Percentiles rank a stretch among this genome's conserved stretches.
Conservation (phyloP, 1,140 invertebrate genomes). For the Hormaphis cornu region DNA sequence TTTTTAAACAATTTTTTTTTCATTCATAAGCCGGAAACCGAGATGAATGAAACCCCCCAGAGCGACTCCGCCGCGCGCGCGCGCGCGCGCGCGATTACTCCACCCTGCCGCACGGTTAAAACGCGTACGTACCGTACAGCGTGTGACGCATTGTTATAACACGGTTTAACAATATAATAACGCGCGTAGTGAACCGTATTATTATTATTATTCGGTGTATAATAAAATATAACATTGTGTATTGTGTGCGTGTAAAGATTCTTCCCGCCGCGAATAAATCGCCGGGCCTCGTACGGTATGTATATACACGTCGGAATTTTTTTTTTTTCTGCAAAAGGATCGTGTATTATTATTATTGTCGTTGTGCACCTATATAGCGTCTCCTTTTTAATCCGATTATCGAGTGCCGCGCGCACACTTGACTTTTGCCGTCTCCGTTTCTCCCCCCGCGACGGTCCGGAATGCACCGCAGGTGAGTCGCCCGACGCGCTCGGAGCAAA, state of each 20-base stretch:
- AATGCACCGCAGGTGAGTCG: neutral
- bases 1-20: neutral
- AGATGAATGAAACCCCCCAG: conserved; percentile 28
- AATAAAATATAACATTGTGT: neutral
- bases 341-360: no score
- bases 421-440: no score
- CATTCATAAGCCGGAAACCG: conserved; percentile 32
- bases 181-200: neutral
- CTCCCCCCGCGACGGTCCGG: no score
- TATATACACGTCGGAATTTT: neutral
- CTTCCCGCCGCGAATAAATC: conserved; percentile 25
- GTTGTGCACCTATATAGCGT: no score
- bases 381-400: conserved; percentile 30
- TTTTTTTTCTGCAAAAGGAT: conserved; percentile 14
- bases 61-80: conserved; percentile 26
- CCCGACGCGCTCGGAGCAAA: no score
- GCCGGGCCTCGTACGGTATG: neutral
- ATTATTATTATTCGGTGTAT: neutral
- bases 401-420: conserved; percentile 8
- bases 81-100: conserved; percentile 22
- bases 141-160: conserved; percentile 25
- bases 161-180: no score
- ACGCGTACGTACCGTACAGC: no score
- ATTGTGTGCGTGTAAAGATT: neutral
- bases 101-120: conserved; percentile 20